Conservation (phyloP, 2,113 vertebrate species). For the Bubo bubo region DNA sequence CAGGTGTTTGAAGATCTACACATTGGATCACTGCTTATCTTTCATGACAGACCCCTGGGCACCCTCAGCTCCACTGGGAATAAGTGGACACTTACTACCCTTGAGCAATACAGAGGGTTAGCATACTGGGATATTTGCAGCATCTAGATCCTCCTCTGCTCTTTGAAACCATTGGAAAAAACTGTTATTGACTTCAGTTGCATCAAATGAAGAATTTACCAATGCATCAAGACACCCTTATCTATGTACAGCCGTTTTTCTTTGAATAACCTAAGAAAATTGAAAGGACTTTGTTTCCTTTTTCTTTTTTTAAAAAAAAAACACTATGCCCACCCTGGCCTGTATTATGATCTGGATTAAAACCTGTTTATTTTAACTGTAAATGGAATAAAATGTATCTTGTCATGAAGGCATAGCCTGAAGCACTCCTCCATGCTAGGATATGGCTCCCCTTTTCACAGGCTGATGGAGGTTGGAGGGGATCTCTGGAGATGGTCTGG, state of each 20-base stretch:
- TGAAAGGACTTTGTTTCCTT: neutral
- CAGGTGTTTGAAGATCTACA: neutral
- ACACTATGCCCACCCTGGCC: neutral
- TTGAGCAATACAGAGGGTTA: neutral
- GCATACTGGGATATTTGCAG: neutral
- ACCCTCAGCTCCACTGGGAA: neutral
- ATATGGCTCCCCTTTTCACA: neutral
- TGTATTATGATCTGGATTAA: neutral
- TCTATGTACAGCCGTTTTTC: neutral
- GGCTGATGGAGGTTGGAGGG: neutral
- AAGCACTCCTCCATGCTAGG: neutral
- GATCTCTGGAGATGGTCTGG: neutral
- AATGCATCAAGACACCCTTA: neutral
- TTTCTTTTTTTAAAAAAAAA: neutral
- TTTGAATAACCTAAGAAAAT: neutral
- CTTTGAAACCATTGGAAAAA: neutral
- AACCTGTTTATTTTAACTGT: neutral
- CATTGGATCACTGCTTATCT: neutral
- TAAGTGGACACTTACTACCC: neutral
- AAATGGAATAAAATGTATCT: neutral
- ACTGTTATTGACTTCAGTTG: neutral
- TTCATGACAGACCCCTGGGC: neutral
- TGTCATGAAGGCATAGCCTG: neutral
- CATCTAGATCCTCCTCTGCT: neutral
- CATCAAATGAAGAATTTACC: neutral